phyloP scores from a whole-genome alignment of 2,113 vertebrate genomes.

The Apistogramma diplotaenia region DNA sequence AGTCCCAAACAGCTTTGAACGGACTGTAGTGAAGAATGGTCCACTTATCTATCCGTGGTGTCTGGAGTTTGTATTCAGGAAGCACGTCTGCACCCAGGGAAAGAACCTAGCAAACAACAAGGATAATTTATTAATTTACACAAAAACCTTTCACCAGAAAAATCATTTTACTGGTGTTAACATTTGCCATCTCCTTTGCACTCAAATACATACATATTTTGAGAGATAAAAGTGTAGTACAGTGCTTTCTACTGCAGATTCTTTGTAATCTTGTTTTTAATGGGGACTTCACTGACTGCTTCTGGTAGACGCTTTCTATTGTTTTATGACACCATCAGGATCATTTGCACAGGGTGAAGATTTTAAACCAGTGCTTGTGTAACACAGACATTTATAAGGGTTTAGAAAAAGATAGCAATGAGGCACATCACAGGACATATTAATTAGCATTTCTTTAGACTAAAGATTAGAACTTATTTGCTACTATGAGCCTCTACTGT shows the following conservation, averaged over 20 bases:
- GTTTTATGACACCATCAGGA: background rate
- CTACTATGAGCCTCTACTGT: background rate
- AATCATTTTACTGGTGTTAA: background rate
- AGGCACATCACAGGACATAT: background rate
- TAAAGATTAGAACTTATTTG: background rate
- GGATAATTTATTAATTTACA: background rate
- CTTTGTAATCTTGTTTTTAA: background rate
- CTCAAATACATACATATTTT: background rate
- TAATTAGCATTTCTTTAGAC: background rate
- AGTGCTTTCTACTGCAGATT: background rate
- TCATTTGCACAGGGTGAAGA: background rate
- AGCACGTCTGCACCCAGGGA: slow-evolving; percentile 96
- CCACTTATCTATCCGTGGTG: slow-evolving; percentile 93
- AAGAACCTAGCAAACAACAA: slow-evolving; percentile 80
- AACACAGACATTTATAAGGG: background rate
- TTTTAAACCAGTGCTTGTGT: too few species aligned
- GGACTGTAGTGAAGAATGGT: slow-evolving; percentile 99
- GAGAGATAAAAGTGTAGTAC: background rate
- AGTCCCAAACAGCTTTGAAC: slow-evolving; percentile 99
- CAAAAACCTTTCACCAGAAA: background rate
- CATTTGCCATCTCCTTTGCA: background rate
- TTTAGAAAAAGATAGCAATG: background rate
- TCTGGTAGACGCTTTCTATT: background rate
- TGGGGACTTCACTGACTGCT: background rate
- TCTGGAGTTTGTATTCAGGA: slow-evolving; percentile 97